These are phyloP conservation scores for Austrofundulus limnaeus DNA, from an alignment of 2,113 vertebrate species.

Conservation along the genomic window DNA sequence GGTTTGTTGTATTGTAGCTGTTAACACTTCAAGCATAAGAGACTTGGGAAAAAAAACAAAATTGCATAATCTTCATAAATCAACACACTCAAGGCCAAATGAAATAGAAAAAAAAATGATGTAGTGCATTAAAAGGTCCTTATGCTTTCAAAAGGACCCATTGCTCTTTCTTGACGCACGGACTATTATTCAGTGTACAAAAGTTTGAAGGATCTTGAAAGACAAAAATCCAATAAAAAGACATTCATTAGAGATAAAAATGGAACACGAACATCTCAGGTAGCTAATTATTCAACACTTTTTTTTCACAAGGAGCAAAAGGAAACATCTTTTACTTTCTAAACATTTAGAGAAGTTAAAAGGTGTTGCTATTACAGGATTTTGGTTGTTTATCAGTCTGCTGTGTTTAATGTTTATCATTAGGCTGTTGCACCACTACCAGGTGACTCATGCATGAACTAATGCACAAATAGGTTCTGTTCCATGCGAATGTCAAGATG, in stretches of 20 bases:
- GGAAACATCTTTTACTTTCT: not conserved
- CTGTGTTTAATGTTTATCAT: not conserved
- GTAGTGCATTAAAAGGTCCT: not conserved
- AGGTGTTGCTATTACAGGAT: not conserved
- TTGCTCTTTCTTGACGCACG: not conserved
- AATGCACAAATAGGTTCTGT: too few relatives aligned
- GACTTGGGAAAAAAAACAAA: not conserved
- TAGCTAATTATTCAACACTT: not conserved
- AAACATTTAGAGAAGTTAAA: not conserved
- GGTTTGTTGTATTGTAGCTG: not conserved
- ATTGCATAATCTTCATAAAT: not conserved
- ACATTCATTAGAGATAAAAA: not conserved
- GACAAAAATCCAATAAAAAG: not conserved
- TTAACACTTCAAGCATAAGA: not conserved
- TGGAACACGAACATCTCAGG: not conserved
- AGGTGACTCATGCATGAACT: too few relatives aligned
- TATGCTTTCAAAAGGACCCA: not conserved
- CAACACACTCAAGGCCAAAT: not conserved
- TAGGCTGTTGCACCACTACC: not conserved
- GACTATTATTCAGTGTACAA: not conserved
- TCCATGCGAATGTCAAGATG: too few relatives aligned
- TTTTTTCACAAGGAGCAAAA: not conserved
- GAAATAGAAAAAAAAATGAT: not conserved
- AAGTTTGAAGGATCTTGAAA: not conserved
- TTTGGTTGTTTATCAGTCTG: not conserved